Evolutionary conservation across 2,113 vertebrate genomes (phyloP).

Genomic region (Paradoxurus hermaphroditus): DNA sequence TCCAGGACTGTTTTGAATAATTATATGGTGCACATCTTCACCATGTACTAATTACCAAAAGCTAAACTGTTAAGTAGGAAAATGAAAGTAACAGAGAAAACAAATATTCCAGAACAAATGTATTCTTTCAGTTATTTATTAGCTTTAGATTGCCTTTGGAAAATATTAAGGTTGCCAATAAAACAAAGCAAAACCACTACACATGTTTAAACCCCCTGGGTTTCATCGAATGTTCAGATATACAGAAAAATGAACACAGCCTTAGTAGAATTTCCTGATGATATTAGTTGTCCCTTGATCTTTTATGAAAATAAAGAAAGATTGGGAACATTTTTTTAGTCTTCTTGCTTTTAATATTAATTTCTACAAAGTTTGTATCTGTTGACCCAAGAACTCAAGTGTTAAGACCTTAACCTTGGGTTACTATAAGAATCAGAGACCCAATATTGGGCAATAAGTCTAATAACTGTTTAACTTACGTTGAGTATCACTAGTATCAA

Average conservation of each 20-base stretch:
- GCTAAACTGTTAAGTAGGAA: background rate
- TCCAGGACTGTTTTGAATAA: background rate
- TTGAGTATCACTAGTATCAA: background rate
- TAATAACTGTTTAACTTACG: background rate
- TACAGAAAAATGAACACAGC: background rate
- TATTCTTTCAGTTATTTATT: background rate
- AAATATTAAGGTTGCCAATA: background rate
- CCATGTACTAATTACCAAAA: background rate
- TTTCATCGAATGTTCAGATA: background rate
- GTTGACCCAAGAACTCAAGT: background rate
- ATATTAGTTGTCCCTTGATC: background rate
- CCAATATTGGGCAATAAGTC: background rate
- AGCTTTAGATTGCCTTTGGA: background rate
- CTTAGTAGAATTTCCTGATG: background rate
- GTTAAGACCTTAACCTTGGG: background rate
- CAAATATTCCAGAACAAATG: background rate
- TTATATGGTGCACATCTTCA: background rate
- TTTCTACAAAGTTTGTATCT: background rate
- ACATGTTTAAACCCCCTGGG: background rate
- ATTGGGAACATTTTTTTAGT: background rate
- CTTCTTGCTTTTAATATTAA: background rate
- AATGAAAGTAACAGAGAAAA: background rate
- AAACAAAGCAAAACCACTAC: background rate
- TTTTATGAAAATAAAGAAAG: background rate
- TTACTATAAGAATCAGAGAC: background rate